Conservation (phyloP, 2,113 vertebrate species). For the Protomyctophum bolini region DNA sequence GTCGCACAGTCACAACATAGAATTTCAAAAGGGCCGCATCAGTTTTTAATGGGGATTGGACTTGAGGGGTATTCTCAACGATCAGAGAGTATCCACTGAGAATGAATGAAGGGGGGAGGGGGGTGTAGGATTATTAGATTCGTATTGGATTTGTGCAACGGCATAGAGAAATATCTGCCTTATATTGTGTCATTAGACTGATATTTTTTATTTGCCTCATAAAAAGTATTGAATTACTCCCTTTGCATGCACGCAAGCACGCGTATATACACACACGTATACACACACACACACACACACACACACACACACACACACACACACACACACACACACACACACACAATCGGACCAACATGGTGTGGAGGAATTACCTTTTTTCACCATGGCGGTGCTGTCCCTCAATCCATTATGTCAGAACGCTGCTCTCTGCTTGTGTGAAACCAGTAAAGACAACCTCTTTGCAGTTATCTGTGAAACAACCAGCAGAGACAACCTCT, state of each 20-base stretch:
- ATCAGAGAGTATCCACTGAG: too few relatives aligned
- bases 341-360: too few relatives aligned
- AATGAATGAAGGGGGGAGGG: too few relatives aligned
- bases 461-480: conserved; percentile 91
- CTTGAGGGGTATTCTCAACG: too few relatives aligned
- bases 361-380: conserved; percentile 82
- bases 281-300: not conserved
- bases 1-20: too few relatives aligned
- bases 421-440: conserved; percentile 86
- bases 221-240: conserved; percentile 33
- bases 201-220: too few relatives aligned
- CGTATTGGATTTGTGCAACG: too few relatives aligned
- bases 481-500: conserved; percentile 85
- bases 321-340: not conserved
- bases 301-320: conserved; percentile 2
- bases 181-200: too few relatives aligned
- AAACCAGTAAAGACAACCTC: conserved; percentile 90
- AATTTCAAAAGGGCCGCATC: too few relatives aligned
- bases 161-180: too few relatives aligned
- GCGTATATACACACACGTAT: not conserved
- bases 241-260: not conserved
- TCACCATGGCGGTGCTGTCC: conserved; percentile 79
- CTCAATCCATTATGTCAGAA: conserved; percentile 86
- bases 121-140: too few relatives aligned
- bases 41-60: too few relatives aligned